Evolutionary conservation across 2,113 vertebrate genomes (phyloP), one percentile per base, ranked within the genome.

Genomic region (mouse (Mus musculus)): DNA sequence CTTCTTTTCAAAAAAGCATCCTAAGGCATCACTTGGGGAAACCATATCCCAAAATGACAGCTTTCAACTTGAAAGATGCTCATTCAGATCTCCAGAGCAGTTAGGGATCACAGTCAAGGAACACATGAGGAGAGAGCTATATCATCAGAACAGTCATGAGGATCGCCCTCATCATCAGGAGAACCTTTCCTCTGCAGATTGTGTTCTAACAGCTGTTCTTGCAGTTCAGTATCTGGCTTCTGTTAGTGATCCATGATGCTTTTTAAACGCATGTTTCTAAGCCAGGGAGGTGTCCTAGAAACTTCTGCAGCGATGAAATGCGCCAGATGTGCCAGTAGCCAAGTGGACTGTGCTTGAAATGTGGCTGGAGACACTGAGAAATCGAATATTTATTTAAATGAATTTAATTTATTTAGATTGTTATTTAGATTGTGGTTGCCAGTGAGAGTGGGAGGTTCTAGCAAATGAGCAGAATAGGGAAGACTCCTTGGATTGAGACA

Each of bases 321-420:
- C 61, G 80, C 63, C 76, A 33, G 36, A 42, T 20, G 56, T 89
- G 26, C 65, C 76, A 19, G 14, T 7, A 85, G 19, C 67, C 49
- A 28, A 56, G n/a, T 91, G 30, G 81, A 39, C 14, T 39, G 19
- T 76, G 2, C 26, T 67, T 76, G 46, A 87, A 76, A 93, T 93
- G 39, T 63, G 39, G 13, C 52, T 46, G n/a, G 22, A 67, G 90
- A 75, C 19, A 39, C 39, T 22, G 36, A 87, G 26, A 46, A 76
- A 65, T 17, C 16, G 72, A 85, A 65, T 16, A 42, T 56, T 72
- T 86, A 86, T 65, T 65, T 54, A 63, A 93, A 67, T 54, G 61
- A 54, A 75, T 91, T 94, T 72, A 65, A 63, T 63, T 69, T 52
- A 84, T 88, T 90, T 75, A 76, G 49, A 82, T 67, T 39, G 17